Conservation (phyloP, 2,888 invertebrate genomes). For the Chrysolina americana region DNA sequence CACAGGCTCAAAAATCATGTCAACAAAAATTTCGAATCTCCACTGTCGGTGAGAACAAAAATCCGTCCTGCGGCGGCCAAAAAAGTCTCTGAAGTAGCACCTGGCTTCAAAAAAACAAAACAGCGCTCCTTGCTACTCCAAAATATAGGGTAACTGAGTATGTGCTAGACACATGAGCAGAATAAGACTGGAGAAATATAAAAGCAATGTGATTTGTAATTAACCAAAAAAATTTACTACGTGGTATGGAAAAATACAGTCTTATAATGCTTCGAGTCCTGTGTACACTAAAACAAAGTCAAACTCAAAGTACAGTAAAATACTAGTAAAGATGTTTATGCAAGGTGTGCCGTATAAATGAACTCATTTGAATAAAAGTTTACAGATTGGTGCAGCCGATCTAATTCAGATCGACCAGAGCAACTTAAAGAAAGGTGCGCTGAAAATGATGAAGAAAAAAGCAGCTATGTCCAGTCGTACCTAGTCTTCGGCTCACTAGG, state of each 20-base stretch:
- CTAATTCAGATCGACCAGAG: slow-evolving; percentile 68
- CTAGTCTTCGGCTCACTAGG: slow-evolving; percentile 55
- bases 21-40: slow-evolving; percentile 37
- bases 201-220: neutral
- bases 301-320: slow-evolving; percentile 56
- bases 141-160: slow-evolving; percentile 60
- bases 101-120: slow-evolving; percentile 66
- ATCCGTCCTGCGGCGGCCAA: slow-evolving; percentile 58
- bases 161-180: slow-evolving; percentile 41
- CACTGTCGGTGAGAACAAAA: slow-evolving; percentile 45
- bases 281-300: slow-evolving; percentile 45
- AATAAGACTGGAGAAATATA: slow-evolving; percentile 27
- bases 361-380: slow-evolving; percentile 72
- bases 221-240: neutral
- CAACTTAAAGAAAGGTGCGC: slow-evolving; percentile 83
- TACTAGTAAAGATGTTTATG: slow-evolving; percentile 61
- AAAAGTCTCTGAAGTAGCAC: slow-evolving; percentile 63
- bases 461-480: slow-evolving; percentile 71
- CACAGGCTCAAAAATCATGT: slow-evolving; percentile 60
- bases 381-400: slow-evolving; percentile 69
- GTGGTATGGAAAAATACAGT: slow-evolving; percentile 24
- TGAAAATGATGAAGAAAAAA: slow-evolving; percentile 79
- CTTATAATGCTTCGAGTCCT: slow-evolving; percentile 46
- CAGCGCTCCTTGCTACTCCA: slow-evolving; percentile 69
- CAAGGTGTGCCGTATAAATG: slow-evolving; percentile 77